Evolutionary conservation across 2,113 vertebrate genomes (phyloP), one percentile per base, ranked within the genome.

Genomic region (Tachycineta bicolor): DNA sequence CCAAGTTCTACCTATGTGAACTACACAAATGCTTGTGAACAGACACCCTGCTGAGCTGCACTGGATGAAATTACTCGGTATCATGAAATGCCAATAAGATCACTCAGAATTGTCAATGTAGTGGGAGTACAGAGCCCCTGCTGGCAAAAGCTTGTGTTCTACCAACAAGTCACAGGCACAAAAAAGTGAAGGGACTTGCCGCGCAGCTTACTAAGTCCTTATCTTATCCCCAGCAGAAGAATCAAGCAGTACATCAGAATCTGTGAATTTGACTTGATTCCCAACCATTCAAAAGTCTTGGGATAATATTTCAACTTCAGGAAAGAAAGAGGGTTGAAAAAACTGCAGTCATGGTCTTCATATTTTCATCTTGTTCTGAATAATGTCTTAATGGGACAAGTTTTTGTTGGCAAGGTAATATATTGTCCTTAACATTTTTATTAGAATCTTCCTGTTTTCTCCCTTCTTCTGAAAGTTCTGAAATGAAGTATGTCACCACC

Each of bases 381-480:
- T 88, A 88, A 62, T 71, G 29, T 31, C n/a, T 87, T 93, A 11
- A 5, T 23, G 77, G 44, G 67, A 77, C 39, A 81, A 88, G 39
- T 80, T 69, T 78, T 85, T 74, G 46, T 88, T 93, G 84, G 67
- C 71, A 92, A 85, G 67, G 74, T 59, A 85, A 80, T 80, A 33
- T 33, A 83, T 74, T 69, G 59, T 63, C 63, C 43, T 86, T 83
- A 70, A 29, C 25, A 47, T 91, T 88, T 93, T 91, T 93, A 93
- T 94, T 93, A 83, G 68, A 88, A 96, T 95, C 87, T 94, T 95
- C 71, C 85, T 86, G 68, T 70, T 93, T 93, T 91, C 52, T 53
- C 41, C 56, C 39, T 73, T 96, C 50, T 62, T 91, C 82, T 89
- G 69, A 68, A 79, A 67, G 94, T 91, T 94, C 86, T 86, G 68